phyloP scores from a whole-genome alignment of 2,888 invertebrate genomes.

The Ormyrus labotus region DNA sequence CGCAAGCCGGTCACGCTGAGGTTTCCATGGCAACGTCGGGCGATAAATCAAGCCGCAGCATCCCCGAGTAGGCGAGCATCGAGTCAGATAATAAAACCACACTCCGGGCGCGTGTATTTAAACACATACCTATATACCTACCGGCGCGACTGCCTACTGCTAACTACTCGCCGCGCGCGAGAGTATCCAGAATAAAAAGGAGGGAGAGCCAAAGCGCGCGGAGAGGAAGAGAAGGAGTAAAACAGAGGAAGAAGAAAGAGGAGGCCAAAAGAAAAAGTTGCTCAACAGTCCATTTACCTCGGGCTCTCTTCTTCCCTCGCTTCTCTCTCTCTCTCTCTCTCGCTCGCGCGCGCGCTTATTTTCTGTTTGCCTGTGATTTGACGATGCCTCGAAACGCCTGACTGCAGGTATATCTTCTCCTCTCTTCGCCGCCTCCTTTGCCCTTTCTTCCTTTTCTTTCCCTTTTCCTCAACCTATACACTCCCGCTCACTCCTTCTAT shows the following conservation, averaged over 20 bases:
- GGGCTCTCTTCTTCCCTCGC: conserved; percentile 2
- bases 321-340: conserved; percentile 18
- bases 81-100: conserved; percentile 59
- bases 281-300: conserved; percentile 59
- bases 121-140: conserved; percentile 54
- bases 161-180: conserved; percentile 37
- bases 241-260: not conserved
- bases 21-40: conserved; percentile 74
- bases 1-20: conserved; percentile 75
- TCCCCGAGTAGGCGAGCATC: conserved; percentile 59
- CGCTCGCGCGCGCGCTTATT: conserved; percentile 29
- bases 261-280: conserved; percentile 50
- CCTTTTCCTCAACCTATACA: conserved; percentile 49
- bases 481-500: conserved; percentile 30
- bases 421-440: conserved; percentile 34
- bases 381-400: conserved; percentile 52
- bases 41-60: conserved; percentile 74
- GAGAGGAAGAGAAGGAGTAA: not conserved
- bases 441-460: conserved; percentile 45
- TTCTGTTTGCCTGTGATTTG: conserved; percentile 58
- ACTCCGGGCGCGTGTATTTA: conserved; percentile 57
- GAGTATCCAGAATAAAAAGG: conserved; percentile 21
- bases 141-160: conserved; percentile 54
- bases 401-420: conserved; percentile 52
- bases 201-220: conserved; percentile 11